phyloP scores from a whole-genome alignment of 2,888 invertebrate genomes.

The Allygus modestus region DNA sequence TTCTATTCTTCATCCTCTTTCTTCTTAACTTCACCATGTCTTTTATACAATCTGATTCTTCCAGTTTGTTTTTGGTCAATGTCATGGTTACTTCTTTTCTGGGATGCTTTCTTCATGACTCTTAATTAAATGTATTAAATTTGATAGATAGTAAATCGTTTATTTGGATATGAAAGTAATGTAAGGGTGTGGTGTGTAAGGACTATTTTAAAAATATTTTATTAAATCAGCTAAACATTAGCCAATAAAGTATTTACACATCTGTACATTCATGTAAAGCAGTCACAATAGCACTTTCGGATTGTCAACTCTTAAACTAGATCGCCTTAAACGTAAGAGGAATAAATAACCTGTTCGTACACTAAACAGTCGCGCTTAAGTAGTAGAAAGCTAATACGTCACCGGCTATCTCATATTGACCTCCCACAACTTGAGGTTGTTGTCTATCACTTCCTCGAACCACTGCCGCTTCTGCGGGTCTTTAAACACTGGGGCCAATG shows the following conservation, averaged over 20 bases:
- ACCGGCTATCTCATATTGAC: constrained; percentile 81
- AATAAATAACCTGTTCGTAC: constrained; percentile 13
- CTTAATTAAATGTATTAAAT: no score
- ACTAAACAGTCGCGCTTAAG: not conserved
- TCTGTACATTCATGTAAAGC: constrained; percentile 7
- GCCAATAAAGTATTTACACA: constrained; percentile 46
- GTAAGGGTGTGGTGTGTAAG: no score
- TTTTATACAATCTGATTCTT: no score
- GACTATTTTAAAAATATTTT: constrained; percentile 22
- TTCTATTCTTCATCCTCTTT: no score
- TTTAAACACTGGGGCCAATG: constrained; percentile 87
- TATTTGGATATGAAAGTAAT: no score
- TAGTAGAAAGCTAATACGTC: not conserved
- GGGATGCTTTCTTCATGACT: no score
- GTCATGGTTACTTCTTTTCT: no score
- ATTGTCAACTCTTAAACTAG: constrained; percentile 27
- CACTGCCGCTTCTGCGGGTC: constrained; percentile 86
- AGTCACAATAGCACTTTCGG: not conserved
- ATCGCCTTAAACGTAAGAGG: not conserved
- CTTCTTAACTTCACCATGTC: no score
- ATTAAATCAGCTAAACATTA: constrained; percentile 53
- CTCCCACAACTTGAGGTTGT: constrained; percentile 94
- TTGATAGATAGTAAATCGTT: no score
- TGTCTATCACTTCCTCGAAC: constrained; percentile 93
- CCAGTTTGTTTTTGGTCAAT: no score